Evolutionary conservation across 2,797 vertebrate species (phyloP).

Genomic region (Oceanodroma leucorhoa): DNA sequence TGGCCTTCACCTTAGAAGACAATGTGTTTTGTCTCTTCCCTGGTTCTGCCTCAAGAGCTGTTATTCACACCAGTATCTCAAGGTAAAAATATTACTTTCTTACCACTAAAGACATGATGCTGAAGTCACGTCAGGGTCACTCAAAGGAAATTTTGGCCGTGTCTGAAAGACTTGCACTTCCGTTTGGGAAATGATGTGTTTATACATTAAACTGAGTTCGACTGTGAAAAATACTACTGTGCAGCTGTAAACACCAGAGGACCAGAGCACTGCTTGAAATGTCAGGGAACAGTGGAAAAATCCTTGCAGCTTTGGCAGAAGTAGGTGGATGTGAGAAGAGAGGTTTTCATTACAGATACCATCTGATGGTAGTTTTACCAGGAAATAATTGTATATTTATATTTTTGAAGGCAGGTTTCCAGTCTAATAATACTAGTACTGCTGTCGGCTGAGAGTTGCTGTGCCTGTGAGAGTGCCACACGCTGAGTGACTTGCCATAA

Average conservation of each 20-base stretch:
- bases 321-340: neutral
- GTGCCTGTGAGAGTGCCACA: neutral
- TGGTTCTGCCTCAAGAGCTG: neutral
- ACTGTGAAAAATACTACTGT: neutral
- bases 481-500: neutral
- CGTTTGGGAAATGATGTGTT: neutral
- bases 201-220: neutral
- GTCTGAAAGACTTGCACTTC: neutral
- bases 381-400: neutral
- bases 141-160: neutral
- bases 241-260: neutral
- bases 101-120: neutral
- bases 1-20: neutral
- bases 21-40: neutral
- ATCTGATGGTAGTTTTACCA: neutral
- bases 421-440: neutral
- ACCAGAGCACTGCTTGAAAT: neutral
- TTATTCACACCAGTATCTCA: neutral
- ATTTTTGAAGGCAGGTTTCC: neutral
- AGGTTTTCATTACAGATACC: neutral
- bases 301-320: neutral
- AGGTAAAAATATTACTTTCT: neutral
- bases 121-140: neutral
- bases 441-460: neutral
- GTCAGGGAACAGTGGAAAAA: neutral